Conservation (phyloP, 37 sponge, comb jelly and placozoan genomes). For the Eunapius fragilis region DNA sequence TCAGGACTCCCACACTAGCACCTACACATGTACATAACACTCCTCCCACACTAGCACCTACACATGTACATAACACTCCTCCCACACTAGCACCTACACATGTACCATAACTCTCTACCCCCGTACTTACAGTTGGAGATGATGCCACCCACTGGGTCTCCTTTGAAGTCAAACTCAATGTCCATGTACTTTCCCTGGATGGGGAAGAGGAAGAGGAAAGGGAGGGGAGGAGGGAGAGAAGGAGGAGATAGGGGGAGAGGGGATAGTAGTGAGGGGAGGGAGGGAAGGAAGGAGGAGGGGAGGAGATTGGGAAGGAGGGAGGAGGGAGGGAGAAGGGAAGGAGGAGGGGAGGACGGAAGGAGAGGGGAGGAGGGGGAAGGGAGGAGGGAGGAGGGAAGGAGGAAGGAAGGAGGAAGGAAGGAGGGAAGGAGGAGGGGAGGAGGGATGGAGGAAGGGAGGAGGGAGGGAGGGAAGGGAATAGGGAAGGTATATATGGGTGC, state of each 20-base stretch:
- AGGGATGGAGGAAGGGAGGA: neutral
- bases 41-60: too few relatives aligned
- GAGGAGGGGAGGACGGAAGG: neutral
- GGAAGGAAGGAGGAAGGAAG: neutral
- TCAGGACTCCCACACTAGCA: too few relatives aligned
- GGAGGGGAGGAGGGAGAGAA: neutral
- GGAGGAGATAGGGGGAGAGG: too few relatives aligned
- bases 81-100: neutral
- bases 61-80: neutral
- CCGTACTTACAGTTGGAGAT: slow-evolving; percentile 82
- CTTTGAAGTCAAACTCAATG: slow-evolving; percentile 88
- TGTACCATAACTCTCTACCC: neutral
- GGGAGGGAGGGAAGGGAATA: neutral
- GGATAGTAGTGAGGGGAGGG: too few relatives aligned
- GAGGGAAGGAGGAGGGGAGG: neutral
- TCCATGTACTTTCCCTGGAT: slow-evolving; percentile 96
- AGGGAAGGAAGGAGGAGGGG: neutral
- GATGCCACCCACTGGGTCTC: slow-evolving; percentile 88
- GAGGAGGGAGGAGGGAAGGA: neutral
- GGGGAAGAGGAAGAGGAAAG: neutral
- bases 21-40: too few relatives aligned
- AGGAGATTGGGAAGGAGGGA: neutral
- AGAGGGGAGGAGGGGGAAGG: neutral
- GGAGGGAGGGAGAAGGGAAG: neutral
- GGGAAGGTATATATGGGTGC: too few relatives aligned